These are phyloP conservation scores for Microctonus hyperodae DNA, from an alignment of 2,888 invertebrate genomes.

Conservation along the genomic window DNA sequence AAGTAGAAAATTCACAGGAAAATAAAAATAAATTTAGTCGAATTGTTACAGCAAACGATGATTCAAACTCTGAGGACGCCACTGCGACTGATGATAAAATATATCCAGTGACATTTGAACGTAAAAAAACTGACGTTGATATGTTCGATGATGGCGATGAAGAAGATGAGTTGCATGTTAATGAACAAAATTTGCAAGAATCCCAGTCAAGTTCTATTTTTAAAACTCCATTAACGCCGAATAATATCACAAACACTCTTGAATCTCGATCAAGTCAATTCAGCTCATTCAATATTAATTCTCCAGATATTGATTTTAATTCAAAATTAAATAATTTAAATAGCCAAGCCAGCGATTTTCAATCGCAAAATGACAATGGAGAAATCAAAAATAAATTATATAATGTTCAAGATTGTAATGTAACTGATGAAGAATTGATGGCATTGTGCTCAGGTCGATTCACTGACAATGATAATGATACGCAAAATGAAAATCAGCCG, in stretches of 20 bases:
- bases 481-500: constrained; percentile 7
- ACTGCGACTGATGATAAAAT: constrained; percentile 12
- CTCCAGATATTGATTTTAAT: background rate
- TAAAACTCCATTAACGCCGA: constrained; percentile 45
- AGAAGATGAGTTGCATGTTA: constrained; percentile 36
- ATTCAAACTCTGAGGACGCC: constrained; percentile 39
- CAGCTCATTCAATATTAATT: background rate
- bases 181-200: constrained; percentile 36
- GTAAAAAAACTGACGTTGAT: constrained; percentile 42
- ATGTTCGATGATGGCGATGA: constrained; percentile 40
- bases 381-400: constrained; percentile 60
- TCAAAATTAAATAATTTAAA: background rate
- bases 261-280: constrained; percentile 5
- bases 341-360: background rate
- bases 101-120: constrained; percentile 22
- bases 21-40: constrained; percentile 45
- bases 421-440: constrained; percentile 65
- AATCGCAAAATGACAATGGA: background rate
- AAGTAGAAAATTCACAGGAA: constrained; percentile 35
- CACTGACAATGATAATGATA: constrained; percentile 28
- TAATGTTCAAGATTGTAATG: constrained; percentile 49
- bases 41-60: constrained; percentile 51
- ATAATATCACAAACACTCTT: background rate
- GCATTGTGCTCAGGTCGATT: constrained; percentile 66
- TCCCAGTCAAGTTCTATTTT: constrained; percentile 40